Base-by-base conservation (phyloP, 2,113 vertebrate species). In the Sturnira hondurensis region DNA sequence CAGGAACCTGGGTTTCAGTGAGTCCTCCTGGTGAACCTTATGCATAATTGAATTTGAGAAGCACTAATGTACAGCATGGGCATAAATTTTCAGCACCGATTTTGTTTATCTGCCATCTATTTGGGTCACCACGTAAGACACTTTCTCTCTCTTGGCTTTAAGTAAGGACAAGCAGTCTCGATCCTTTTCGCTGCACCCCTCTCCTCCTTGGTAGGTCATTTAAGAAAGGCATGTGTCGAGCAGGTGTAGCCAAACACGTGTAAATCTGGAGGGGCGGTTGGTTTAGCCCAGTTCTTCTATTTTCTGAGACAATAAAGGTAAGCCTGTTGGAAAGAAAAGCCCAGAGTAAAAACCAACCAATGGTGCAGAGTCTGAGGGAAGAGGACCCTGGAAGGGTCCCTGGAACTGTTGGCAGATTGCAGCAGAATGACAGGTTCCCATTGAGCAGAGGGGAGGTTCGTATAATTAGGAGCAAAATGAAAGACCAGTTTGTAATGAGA, bases 281-380 rank as follows among this genome's bases (percentile, higher is more conserved):
- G 2, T 56, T 84, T 87, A 47, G 41, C 3, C 45, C 26, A 43
- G 52, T 31, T 85, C 38, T 95, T 97, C 82, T 70, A 22, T 54
- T 63, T 5, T 3, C 9, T 56, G 50, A 87, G 43, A 87, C 50
- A 68, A 71, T 77, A 71, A 74, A 41, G 15, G 36, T 74, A 89
- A 78, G 3, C 15, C 65, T 56, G 14, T 71, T 84, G 74, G 83
- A 84, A 93, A 86, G 22, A 74, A 68, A 86, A 81, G 31, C 20
- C 33, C 33, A 0, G 4, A 68, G 76, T 65, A 38, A 93, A 92
- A 91, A 47, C 31, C 73, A 89, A 12, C 43, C 76, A 67, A 1
- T 43, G 63, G 52, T 33, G 61, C 43, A 15, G 81, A 89, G 36
- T 76, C 15, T 4, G 0, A 20, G 58, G 65, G 77, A 78, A 61